Conservation (phyloP, 1,140 invertebrate species). For the Bombus sylvicola region DNA sequence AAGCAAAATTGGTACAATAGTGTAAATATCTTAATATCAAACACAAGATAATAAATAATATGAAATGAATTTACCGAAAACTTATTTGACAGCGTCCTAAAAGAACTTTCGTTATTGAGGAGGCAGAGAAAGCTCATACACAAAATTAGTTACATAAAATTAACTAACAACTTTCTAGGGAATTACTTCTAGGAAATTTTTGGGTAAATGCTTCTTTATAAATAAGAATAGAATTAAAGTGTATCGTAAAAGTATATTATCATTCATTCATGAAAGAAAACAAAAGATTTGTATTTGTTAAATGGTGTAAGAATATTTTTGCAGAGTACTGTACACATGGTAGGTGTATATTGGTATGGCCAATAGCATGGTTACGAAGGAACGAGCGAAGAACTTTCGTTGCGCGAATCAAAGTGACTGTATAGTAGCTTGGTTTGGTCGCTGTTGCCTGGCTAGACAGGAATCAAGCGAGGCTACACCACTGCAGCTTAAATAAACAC, state of each 20-base stretch:
- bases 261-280: neutral
- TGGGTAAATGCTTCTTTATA: neutral
- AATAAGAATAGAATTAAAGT: neutral
- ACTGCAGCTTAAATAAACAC: conserved; percentile 68
- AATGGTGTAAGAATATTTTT: neutral
- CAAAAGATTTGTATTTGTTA: neutral
- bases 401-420: neutral
- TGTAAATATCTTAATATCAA: too few species aligned
- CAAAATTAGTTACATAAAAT: too few species aligned
- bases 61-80: too few species aligned
- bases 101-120: too few species aligned
- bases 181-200: neutral
- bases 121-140: too few species aligned
- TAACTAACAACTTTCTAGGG: neutral
- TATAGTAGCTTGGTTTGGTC: neutral
- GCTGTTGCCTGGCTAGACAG: conserved; percentile 16
- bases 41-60: too few species aligned
- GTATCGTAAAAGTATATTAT: neutral
- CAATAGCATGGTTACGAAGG: neutral
- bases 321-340: neutral
- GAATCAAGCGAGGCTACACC: conserved; percentile 33
- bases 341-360: neutral
- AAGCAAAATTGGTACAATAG: neutral
- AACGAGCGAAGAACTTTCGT: conserved; percentile 17
- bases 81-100: too few species aligned